Base-by-base conservation (phyloP, 2,797 vertebrate genomes). In the Manis pentadactyla region DNA sequence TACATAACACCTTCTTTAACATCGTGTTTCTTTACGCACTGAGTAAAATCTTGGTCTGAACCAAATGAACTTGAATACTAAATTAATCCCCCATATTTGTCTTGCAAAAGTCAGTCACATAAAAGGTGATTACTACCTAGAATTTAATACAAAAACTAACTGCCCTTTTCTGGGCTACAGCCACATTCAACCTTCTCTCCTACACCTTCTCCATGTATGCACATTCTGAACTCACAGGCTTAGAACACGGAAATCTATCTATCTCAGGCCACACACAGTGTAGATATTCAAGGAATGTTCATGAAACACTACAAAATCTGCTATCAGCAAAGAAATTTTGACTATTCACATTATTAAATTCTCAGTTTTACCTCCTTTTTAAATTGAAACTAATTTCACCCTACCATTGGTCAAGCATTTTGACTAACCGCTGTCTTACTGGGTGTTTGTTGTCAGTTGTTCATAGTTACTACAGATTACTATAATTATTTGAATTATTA, bases 41-140 rank as follows among this genome's bases (percentile, higher is more conserved):
- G 25, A 1, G 1, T 78, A 93, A 95, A 81, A 59, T 85, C 55
- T 87, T 69, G 49, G n/a, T 74, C 29, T 82, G 49, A 92, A 90
- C 37, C 53, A 90, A 88, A 93, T 84, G 49, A 93, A 59, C 19
- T 73, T 75, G 25, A 71, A 77, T 51, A 78, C 11, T 74, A 15
- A 27, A 94, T 81, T 57, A 83, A 78, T n/a, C 83, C 11, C 19
- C 15, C 71, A 10, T 57, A 39, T 85, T 95, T 93, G 23, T 78
- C 81, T 77, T 96, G 9, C 23, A 37, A 90, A 68, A 29, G n/a
- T 63, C 11, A 42, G 68, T 75, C 74, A 51, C 17, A 39, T 39
- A 15, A 75, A 68, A 89, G 18, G 15, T 27, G 79, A 78, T 89
- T 86, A 46, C 75, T 88, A 89, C 74, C 85, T 96, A n/a, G 39